phyloP scores from a whole-genome alignment of 2,888 invertebrate genomes.

The Thymelicus lineola region DNA sequence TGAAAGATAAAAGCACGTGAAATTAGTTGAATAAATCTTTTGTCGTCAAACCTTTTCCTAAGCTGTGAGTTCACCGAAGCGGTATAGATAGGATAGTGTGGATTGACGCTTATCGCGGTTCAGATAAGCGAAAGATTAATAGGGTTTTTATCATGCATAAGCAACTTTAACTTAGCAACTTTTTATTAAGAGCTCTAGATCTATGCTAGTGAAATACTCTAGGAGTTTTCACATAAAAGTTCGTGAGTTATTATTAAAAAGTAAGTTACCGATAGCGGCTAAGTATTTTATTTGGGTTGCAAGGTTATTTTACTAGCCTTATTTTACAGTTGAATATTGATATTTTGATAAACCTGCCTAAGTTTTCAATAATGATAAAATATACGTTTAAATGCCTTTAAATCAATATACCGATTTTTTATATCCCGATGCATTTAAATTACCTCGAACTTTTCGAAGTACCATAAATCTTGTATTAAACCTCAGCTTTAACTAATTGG shows the following conservation, averaged over 20 bases:
- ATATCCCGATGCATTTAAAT: slow-evolving; percentile 1
- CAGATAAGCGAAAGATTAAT: slow-evolving; percentile 10
- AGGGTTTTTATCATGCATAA: slow-evolving; percentile 11
- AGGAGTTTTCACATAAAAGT: slow-evolving; percentile 18
- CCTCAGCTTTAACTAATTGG: slow-evolving; percentile 13
- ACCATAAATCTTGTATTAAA: slow-evolving; percentile 13
- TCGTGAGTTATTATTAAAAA: slow-evolving; percentile 4
- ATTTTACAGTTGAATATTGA: background rate
- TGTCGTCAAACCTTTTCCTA: background rate
- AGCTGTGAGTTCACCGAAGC: background rate
- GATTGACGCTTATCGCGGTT: slow-evolving; percentile 6
- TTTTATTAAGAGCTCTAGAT: slow-evolving; percentile 18
- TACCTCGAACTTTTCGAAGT: slow-evolving; percentile 9
- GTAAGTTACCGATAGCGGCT: background rate
- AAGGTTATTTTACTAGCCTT: background rate
- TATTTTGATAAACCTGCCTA: no score
- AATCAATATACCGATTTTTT: background rate
- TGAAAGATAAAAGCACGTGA: background rate
- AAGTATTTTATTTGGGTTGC: background rate
- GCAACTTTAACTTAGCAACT: slow-evolving; percentile 11
- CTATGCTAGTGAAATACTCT: slow-evolving; percentile 1
- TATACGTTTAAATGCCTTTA: no score
- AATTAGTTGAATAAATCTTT: slow-evolving; percentile 1
- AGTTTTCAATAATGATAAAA: no score
- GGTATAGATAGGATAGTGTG: background rate